Percentiles rank a stretch among this genome's conserved stretches.
Evolutionary conservation across 2,113 vertebrate genomes (phyloP).

Genomic region (Zosterops pallidus): DNA sequence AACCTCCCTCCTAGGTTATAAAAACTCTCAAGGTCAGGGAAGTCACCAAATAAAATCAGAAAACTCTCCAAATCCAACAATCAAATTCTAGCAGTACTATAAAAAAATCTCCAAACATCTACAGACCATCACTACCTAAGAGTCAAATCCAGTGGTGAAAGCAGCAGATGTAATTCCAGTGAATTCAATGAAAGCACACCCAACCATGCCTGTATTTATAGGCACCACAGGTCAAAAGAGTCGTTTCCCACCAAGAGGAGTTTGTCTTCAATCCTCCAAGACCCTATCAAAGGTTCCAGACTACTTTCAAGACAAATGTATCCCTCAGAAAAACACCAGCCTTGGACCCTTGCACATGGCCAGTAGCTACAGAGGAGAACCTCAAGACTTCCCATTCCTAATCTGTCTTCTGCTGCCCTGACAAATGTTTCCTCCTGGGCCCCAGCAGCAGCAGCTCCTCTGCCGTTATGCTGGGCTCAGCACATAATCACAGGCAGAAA

Average conservation of each 20-base stretch:
- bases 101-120: background rate
- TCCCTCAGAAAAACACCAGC: background rate
- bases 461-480: rapidly evolving
- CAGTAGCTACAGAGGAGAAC: background rate
- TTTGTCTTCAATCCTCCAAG: background rate
- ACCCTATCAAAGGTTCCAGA: background rate
- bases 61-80: background rate
- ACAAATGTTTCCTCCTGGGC: background rate
- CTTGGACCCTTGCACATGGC: rapidly evolving
- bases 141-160: background rate
- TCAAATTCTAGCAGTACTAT: background rate
- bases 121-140: background rate
- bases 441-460: rapidly evolving
- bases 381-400: background rate
- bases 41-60: background rate
- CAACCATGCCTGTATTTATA: background rate
- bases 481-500: background rate
- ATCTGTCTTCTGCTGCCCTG: background rate
- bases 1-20: background rate
- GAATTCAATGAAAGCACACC: background rate
- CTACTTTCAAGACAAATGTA: background rate
- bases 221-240: background rate
- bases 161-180: background rate
- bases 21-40: background rate
- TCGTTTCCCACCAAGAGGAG: rapidly evolving